Base-by-base conservation (phyloP, 2,113 vertebrate species). In the Tachuris rubrigastra region DNA sequence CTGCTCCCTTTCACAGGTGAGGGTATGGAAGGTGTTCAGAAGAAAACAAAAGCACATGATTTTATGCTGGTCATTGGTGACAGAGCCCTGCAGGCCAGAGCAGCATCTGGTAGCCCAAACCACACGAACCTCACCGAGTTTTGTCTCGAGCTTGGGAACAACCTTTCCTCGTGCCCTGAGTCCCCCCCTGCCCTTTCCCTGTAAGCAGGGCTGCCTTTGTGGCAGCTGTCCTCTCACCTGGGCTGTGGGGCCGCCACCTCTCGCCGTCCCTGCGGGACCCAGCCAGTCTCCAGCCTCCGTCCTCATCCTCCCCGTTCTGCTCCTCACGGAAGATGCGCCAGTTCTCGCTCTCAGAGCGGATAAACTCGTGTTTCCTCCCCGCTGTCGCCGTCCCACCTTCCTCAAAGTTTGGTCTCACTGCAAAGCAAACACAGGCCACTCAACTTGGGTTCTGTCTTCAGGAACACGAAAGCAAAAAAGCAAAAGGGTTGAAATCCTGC, bases 271-370 rank as follows among this genome's bases (percentile, higher is more conserved):
- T 97, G 39, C 98, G 98, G 49, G 98, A 98, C 67, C 99, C 99
- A 37, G 98, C 98, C 87, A 98, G 97, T 69, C 98, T 96, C 99
- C 99, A 99, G 77, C 98, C 99, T 97, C 98, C 98, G 71, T 99
- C 99, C 95, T 99, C 98, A 68, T 99, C 99, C 97, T 99, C 99
- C 95, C 99, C 99, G 31, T 99, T 99, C 91, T 99, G 99, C 73
- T 99, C 99, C 85, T 99, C 99, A 68, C 99, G 98, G 95, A 98
- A 98, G 89, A 98, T 98, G 53, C 99, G 99, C 99, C 99, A 99
- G 96, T 99, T 99, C 96, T 99, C 99, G 92, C 99, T 99, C 98
- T 99, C 99, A 66, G 99, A 98, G 42, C 99, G 99, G n/a, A 98
- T 99, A 97, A 99, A 99, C 84, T 99, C 99, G 23, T 99, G 98